A percentile compares a stretch with the other conserved stretches of the same genome.
Evolutionary conservation across 2,888 invertebrate genomes (phyloP).

Genomic region (Ecdyonurus torrentis): DNA sequence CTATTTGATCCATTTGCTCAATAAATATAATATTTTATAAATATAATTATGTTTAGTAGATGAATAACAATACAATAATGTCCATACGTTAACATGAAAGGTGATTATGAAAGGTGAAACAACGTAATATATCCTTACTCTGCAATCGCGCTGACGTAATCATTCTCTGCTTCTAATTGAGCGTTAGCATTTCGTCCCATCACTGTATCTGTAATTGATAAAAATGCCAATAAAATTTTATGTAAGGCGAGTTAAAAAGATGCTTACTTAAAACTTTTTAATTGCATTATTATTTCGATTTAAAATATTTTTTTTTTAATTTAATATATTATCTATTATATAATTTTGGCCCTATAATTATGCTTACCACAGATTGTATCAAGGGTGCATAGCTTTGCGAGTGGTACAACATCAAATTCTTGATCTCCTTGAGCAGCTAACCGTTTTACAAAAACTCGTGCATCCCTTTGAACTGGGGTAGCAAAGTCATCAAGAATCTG

Average conservation of each 20-base stretch:
- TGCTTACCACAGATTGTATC: slow-evolving; percentile 24
- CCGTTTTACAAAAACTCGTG: slow-evolving; percentile 20
- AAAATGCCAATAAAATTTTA: no score
- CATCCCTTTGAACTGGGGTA: slow-evolving; percentile 17
- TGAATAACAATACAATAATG: no score
- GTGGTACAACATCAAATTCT: slow-evolving; percentile 22
- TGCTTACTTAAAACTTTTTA: no score
- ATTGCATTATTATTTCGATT: no score
- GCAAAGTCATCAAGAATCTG: slow-evolving; percentile 21
- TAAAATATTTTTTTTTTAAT: no score
- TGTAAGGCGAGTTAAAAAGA: no score
- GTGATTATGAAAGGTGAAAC: background rate
- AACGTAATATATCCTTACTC: background rate
- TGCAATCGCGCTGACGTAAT: slow-evolving; percentile 1
- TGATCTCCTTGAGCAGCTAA: slow-evolving; percentile 14
- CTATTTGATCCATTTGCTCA: no score
- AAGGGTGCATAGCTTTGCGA: slow-evolving; percentile 23
- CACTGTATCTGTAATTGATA: background rate
- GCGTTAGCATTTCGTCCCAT: slow-evolving; percentile 2
- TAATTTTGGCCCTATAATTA: background rate
- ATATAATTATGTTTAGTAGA: no score
- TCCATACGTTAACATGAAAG: no score
- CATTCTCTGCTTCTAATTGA: background rate
- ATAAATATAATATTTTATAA: no score
- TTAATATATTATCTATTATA: no score